Conservation (phyloP, 1,140 invertebrate species). For the Liolophura sinensis region DNA sequence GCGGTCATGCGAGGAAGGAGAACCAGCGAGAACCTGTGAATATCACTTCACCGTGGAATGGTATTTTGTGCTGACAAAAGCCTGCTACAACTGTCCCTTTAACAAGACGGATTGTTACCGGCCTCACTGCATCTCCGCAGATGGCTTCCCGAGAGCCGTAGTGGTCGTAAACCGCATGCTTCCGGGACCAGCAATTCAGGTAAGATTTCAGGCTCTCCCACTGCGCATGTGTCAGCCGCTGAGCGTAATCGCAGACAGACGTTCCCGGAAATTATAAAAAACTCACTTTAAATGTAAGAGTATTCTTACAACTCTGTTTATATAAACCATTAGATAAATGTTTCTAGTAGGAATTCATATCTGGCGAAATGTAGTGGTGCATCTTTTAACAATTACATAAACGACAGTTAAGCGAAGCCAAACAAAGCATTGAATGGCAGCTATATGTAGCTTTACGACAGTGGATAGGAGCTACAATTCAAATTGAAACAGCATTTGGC, state of each 20-base stretch:
- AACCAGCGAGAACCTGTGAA: constrained; percentile 67
- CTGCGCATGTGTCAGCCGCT: neutral
- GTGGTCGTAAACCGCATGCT: constrained; percentile 82
- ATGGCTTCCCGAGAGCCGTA: constrained; percentile 75
- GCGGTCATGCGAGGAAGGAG: constrained; percentile 74
- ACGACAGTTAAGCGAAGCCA: too few species aligned
- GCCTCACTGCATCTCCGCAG: constrained; percentile 79
- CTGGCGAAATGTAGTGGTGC: too few species aligned
- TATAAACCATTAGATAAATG: neutral
- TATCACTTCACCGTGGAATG: constrained; percentile 76
- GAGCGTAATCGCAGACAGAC: neutral
- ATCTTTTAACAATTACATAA: too few species aligned
- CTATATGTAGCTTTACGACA: neutral
- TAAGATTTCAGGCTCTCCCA: constrained; percentile 15
- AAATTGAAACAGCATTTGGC: neutral
- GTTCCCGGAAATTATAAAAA: neutral
- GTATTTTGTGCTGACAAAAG: constrained; percentile 77
- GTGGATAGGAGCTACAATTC: neutral
- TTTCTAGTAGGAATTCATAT: too few species aligned
- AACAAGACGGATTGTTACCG: constrained; percentile 76
- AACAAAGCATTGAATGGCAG: too few species aligned
- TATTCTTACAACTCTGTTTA: too few species aligned
- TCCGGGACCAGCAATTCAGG: constrained; percentile 83
- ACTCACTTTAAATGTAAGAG: too few species aligned
- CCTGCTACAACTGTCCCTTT: constrained; percentile 81